A percentile compares a stretch with the other conserved stretches of the same genome.
Evolutionary conservation across 2,113 vertebrate genomes (phyloP).

Genomic region (Lynx canadensis): DNA sequence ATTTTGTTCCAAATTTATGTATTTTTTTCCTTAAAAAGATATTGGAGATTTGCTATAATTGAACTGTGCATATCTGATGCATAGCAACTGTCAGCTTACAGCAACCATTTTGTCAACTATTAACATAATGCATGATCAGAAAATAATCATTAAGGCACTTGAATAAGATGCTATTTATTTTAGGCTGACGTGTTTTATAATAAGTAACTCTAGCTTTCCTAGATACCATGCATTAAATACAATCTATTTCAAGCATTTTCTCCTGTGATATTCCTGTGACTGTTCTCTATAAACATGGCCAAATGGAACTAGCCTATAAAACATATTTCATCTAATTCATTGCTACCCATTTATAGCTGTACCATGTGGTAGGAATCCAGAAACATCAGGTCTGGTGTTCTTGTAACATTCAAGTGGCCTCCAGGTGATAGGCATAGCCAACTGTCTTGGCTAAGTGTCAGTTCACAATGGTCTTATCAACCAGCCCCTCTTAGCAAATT

Average conservation of each 20-base stretch:
- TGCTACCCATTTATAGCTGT: constrained; percentile 26
- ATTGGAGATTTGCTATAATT: not conserved
- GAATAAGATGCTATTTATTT: constrained; percentile 29
- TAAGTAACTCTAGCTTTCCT: not conserved
- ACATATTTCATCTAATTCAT: constrained; percentile 1
- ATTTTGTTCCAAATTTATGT: not conserved
- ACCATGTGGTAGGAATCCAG: constrained; percentile 1
- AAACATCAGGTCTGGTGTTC: constrained; percentile 41
- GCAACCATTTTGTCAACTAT: not conserved
- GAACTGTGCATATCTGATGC: not conserved
- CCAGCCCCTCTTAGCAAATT: not conserved
- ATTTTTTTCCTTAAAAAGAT: not conserved
- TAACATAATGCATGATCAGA: not conserved
- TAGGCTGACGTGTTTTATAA: not conserved
- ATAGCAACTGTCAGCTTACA: not conserved
- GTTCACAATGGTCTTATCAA: not conserved
- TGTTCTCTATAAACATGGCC: not conserved
- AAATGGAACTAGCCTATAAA: constrained; percentile 52
- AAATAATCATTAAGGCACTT: not conserved
- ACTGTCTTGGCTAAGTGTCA: not conserved
- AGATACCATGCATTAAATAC: not conserved
- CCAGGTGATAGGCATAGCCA: not conserved
- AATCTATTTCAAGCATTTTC: not conserved
- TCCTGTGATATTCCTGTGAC: not conserved
- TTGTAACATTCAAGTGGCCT: constrained; percentile 18